phyloP scores from a whole-genome alignment of 2,888 invertebrate species.

The Clusia tigrina region DNA sequence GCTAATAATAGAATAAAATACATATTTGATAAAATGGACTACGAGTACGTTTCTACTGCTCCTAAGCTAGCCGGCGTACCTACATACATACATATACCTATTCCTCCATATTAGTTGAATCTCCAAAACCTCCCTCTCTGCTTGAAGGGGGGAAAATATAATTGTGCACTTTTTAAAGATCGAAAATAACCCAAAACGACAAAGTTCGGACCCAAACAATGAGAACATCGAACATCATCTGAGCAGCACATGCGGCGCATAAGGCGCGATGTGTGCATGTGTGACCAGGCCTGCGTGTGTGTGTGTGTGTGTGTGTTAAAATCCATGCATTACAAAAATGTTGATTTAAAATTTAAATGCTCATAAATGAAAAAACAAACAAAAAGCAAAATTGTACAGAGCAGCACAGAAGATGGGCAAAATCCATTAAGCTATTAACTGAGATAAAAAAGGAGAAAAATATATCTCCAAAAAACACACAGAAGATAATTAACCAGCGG shows the following conservation, averaged over 20 bases:
- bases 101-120: too few species aligned
- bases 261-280: not conserved
- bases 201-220: too few species aligned
- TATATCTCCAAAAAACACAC: conserved; percentile 6
- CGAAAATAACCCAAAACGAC: conserved; percentile 23
- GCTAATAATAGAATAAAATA: too few species aligned
- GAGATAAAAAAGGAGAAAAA: too few species aligned
- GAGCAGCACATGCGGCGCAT: conserved; percentile 13
- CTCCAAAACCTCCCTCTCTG: too few species aligned
- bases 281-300: conserved; percentile 5
- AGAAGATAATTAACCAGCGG: too few species aligned
- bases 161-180: conserved; percentile 17
- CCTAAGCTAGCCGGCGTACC: not conserved
- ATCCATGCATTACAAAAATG: conserved; percentile 11
- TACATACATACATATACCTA: not conserved
- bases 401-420: not conserved
- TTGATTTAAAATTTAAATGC: conserved; percentile 2
- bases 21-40: too few species aligned
- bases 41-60: not conserved
- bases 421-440: not conserved
- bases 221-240: too few species aligned
- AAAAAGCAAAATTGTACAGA: not conserved
- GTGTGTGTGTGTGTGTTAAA: conserved; percentile 11
- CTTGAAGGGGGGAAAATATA: too few species aligned
- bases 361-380: too few species aligned